Evolutionary conservation across 2,797 vertebrate genomes (phyloP), one percentile per base, ranked within the genome.

Genomic region (Paguma larvata): DNA sequence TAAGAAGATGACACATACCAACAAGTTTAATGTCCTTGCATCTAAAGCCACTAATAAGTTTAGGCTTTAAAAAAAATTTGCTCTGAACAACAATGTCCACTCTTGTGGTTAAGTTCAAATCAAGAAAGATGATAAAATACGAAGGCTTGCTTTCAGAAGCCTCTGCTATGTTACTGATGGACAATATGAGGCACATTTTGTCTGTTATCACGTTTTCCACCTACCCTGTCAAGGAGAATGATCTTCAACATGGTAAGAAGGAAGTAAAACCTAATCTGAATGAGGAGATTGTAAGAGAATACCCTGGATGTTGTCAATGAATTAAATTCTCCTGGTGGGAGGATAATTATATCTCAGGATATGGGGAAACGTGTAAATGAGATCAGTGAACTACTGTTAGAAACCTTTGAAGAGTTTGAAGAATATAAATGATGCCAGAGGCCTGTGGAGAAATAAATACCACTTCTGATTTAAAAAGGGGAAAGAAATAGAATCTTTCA

Each of bases 331-430:
- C 96, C 88, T 83, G 88, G 94, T 92, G 97, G 70, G 95, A 92
- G 56, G 88, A 96, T 94, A 96, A 97, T 97, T 96, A 83, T 79
- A 94, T 92, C 85, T 91, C 48, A 34, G 41, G 30, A 91, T 94
- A 68, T 70, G 92, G 23, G 56, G 25, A 68, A 79, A 97, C 4
- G 95, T 98, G 97, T 83, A 97, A 97, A 97, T 97, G 96, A 96
- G 97, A 97, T 97, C 95, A 90, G 44, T 77, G 93, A 97, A 92
- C 97, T 94, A 90, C 44, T 59, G 13, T 92, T 91, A 68, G 94
- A 91, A 95, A 70, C 5, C 88, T 96, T 97, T 95, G 92, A 97
- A 95, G 88, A 90, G 41, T 82, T 21, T 79, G 80, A 82, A 85
- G 70, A 94, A 83, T 85, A 79, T 41, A 56, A 94, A 94, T 80